Conservation (phyloP, 2,113 vertebrate species). For the Perca schrenkii region DNA sequence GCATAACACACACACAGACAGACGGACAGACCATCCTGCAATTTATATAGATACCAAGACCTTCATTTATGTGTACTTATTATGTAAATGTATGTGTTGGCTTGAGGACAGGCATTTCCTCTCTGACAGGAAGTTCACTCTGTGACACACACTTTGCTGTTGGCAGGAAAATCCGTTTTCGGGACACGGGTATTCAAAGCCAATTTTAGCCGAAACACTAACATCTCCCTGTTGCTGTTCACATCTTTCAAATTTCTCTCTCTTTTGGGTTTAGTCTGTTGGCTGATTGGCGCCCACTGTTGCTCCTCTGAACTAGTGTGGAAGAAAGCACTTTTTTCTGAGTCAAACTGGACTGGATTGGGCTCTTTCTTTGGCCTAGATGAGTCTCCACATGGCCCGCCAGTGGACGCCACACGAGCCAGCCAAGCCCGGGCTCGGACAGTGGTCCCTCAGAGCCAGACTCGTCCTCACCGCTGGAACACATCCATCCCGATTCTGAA, state of each 20-base stretch:
- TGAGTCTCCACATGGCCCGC: not conserved
- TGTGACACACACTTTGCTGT: no score
- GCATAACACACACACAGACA: no score
- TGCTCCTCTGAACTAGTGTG: not conserved
- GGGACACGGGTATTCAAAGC: not conserved
- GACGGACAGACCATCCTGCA: no score
- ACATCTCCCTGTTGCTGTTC: not conserved
- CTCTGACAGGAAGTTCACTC: no score
- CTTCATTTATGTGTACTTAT: no score
- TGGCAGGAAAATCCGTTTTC: not conserved
- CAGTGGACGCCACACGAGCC: not conserved
- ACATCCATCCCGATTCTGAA: conserved; percentile 19
- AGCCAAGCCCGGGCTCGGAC: conserved; percentile 20
- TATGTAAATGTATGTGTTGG: no score
- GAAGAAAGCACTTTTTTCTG: not conserved
- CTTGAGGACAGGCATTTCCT: no score
- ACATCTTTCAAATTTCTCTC: not conserved
- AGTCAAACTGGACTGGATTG: not conserved
- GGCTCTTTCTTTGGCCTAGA: not conserved
- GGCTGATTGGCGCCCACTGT: not conserved
- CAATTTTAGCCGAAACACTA: no score
- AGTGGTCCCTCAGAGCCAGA: conserved; percentile 12
- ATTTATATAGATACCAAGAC: no score
- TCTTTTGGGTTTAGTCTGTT: not conserved
- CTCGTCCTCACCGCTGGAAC: conserved; percentile 27